Percentiles rank a stretch among this genome's conserved stretches.
Conservation (phyloP, 2,797 vertebrate species). For the Notoglanidium macrostoma region DNA sequence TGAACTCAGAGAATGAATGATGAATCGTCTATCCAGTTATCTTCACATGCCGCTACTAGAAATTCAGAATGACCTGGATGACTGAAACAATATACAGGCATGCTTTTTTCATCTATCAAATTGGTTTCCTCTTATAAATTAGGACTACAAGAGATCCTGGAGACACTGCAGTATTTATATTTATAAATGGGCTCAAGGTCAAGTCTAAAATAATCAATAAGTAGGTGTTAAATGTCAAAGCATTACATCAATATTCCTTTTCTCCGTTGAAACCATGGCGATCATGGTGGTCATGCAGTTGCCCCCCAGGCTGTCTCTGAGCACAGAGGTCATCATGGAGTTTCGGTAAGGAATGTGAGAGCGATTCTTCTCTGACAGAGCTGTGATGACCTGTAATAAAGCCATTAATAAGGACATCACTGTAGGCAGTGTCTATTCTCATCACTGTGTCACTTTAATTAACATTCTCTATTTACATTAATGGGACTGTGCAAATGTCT, state of each 20-base stretch:
- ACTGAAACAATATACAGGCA: not conserved
- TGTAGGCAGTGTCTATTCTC: not conserved
- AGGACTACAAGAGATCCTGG: not conserved
- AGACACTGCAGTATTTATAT: not conserved
- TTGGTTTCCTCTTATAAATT: not conserved
- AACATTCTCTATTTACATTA: conserved; percentile 1
- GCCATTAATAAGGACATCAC: not conserved
- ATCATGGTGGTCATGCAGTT: conserved; percentile 99
- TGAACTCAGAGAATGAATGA: not conserved
- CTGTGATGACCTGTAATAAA: conserved; percentile 87
- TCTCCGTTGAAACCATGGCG: conserved; percentile 87
- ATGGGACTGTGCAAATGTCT: not conserved
- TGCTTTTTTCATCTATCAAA: not conserved
- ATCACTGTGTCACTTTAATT: not conserved
- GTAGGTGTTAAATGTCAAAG: not conserved
- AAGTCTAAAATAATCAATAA: not conserved
- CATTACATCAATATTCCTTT: conserved; percentile 85
- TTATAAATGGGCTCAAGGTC: not conserved
- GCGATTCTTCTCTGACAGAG: conserved; percentile 91
- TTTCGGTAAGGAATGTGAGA: conserved; percentile 95
- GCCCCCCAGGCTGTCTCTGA: conserved; percentile 94
- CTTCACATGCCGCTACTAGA: not conserved
- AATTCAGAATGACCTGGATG: not conserved
- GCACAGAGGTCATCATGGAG: conserved; percentile 95
- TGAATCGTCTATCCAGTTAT: not conserved